Percentiles rank a stretch among this genome's conserved stretches.
Evolutionary conservation across 2,797 vertebrate genomes (phyloP).

Genomic region (Chrysocyon brachyurus): DNA sequence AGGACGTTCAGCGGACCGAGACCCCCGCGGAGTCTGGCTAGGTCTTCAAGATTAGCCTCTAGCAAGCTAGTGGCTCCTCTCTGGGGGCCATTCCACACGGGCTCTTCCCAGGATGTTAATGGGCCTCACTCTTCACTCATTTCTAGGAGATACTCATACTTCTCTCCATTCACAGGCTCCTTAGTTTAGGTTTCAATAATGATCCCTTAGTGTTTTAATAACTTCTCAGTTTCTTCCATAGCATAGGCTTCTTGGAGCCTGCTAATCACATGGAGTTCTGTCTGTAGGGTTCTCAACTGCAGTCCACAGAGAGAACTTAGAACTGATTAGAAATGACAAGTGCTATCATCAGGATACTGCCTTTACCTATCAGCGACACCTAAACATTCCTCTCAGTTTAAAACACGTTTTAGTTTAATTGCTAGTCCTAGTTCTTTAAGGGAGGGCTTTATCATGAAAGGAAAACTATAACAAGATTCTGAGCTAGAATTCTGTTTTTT

Average conservation of each 20-base stretch:
- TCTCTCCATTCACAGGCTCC: background rate
- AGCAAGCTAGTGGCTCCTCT: background rate
- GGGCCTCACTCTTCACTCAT: background rate
- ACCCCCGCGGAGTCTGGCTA: background rate
- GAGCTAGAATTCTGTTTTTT: background rate
- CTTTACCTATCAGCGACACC: background rate
- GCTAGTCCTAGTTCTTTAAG: conserved; percentile 2
- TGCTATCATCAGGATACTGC: background rate
- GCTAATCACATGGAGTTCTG: background rate
- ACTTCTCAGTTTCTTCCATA: background rate
- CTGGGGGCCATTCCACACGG: background rate
- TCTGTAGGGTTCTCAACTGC: background rate
- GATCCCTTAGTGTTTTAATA: conserved; percentile 40
- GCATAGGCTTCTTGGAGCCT: background rate
- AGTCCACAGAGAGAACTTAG: background rate
- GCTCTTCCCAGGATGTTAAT: background rate
- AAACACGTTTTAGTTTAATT: background rate
- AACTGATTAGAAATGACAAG: conserved; percentile 47
- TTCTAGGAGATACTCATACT: background rate
- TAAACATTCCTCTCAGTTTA: background rate
- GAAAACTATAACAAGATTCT: background rate
- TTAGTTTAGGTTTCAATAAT: conserved; percentile 55
- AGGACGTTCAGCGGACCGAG: background rate
- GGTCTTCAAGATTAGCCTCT: background rate
- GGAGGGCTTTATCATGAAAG: background rate